Evolutionary conservation across 2,797 vertebrate species (phyloP).

Genomic region (Smutsia gigantea): DNA sequence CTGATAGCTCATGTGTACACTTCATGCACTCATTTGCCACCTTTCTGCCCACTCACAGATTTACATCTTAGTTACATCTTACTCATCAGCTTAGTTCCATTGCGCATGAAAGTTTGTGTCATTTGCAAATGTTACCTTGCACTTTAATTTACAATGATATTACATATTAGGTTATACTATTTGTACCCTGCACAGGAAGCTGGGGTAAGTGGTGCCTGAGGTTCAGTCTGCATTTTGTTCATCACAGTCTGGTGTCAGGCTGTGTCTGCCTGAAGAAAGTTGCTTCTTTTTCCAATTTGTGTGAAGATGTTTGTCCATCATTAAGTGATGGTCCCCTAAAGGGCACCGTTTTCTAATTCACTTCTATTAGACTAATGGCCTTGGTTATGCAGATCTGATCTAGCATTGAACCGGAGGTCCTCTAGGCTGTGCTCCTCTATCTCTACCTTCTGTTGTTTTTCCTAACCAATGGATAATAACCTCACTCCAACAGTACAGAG

Average conservation of each 20-base stretch:
- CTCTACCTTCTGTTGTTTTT: conserved; percentile 35
- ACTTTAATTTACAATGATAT: conserved; percentile 31
- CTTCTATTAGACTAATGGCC: not conserved
- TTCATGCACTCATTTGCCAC: conserved; percentile 51
- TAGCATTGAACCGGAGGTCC: not conserved
- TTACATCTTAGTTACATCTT: not conserved
- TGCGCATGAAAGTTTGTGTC: conserved; percentile 55
- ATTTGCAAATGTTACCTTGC: conserved; percentile 49
- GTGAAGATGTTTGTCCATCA: not conserved
- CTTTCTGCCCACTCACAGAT: conserved; percentile 61
- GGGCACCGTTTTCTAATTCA: not conserved
- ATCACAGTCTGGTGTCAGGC: not conserved
- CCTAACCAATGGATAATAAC: not conserved
- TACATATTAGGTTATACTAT: not conserved
- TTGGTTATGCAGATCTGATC: not conserved
- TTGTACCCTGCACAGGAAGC: not conserved
- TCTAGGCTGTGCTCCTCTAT: not conserved
- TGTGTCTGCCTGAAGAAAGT: not conserved
- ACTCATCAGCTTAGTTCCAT: conserved; percentile 10
- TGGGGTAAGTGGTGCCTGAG: not conserved
- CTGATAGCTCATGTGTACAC: not conserved
- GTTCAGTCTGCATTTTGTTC: not conserved
- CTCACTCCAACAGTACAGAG: not conserved
- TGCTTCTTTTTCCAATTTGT: not conserved
- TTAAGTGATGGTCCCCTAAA: not conserved